These are phyloP conservation scores for Brachyptera putata DNA, from an alignment of 2,888 invertebrate genomes.

Conservation along the genomic window DNA sequence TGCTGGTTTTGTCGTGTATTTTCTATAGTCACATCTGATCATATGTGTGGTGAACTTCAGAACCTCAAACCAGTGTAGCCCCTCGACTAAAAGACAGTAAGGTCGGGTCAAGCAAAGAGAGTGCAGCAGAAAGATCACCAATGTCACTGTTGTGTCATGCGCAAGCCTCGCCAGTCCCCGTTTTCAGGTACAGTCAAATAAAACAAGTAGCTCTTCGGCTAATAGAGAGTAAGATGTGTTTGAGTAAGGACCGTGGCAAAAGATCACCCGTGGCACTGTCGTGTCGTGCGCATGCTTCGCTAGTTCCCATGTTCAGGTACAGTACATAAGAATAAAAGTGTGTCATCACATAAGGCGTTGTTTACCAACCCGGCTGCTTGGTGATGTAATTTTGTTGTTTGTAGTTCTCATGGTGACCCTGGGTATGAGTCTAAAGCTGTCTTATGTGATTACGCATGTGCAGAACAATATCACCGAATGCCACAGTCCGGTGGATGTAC, in stretches of 20 bases:
- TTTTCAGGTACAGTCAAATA: slow-evolving; percentile 37
- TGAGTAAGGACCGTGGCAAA: slow-evolving; percentile 24
- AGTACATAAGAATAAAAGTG: too few relatives aligned
- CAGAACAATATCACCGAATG: too few relatives aligned
- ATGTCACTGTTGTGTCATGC: slow-evolving; percentile 30
- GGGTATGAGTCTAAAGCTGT: too few relatives aligned
- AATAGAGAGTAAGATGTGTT: slow-evolving; percentile 44
- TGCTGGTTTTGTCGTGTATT: too few relatives aligned
- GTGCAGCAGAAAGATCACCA: slow-evolving; percentile 12
- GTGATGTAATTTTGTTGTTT: too few relatives aligned
- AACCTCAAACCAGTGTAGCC: slow-evolving; percentile 45
- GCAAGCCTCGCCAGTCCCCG: slow-evolving; percentile 35
- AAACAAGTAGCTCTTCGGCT: too few relatives aligned
- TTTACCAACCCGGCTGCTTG: too few relatives aligned
- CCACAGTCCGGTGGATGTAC: background rate
- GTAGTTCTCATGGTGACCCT: too few relatives aligned
- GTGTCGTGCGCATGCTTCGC: slow-evolving; percentile 34
- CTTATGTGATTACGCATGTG: too few relatives aligned
- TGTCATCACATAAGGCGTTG: too few relatives aligned
- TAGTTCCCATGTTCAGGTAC: slow-evolving; percentile 36
- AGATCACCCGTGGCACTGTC: slow-evolving; percentile 23
- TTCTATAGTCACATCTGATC: too few relatives aligned
- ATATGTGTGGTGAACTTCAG: too few relatives aligned
- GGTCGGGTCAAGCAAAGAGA: slow-evolving; percentile 34
- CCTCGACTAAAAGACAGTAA: slow-evolving; percentile 51